A percentile compares a stretch with the other conserved stretches of the same genome.
phyloP scores from a whole-genome alignment of 2,888 invertebrate genomes.

The Lasioglossum vierecki region DNA sequence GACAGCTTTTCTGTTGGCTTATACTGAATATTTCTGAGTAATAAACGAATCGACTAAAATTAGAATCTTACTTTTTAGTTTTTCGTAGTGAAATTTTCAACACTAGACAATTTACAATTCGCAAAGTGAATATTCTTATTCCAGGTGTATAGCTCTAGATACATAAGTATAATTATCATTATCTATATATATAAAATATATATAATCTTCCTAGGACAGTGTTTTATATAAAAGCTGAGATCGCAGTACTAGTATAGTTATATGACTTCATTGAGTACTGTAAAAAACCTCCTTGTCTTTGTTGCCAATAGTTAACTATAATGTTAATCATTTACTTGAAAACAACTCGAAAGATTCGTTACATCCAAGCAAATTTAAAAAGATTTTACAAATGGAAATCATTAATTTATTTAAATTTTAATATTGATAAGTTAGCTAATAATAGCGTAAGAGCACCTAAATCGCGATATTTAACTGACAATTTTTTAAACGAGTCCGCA shows the following conservation, averaged over 20 bases:
- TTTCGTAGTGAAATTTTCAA: conserved; percentile 17
- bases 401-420: background rate
- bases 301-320: background rate
- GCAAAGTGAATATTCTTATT: conserved; percentile 17
- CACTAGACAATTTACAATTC: conserved; percentile 33
- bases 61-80: conserved; percentile 20
- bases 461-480: background rate
- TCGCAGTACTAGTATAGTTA: conserved; percentile 1
- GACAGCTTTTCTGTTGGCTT: background rate
- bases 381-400: background rate
- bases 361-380: background rate
- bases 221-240: conserved; percentile 13
- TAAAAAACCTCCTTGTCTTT: conserved; percentile 6
- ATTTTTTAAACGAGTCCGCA: conserved; percentile 16
- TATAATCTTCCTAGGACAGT: conserved; percentile 9
- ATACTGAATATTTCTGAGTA: conserved; percentile 2
- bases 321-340: background rate
- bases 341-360: background rate
- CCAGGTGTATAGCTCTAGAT: conserved; percentile 6
- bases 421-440: background rate
- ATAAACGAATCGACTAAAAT: conserved; percentile 30
- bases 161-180: conserved; percentile 1
- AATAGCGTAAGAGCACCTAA: conserved; percentile 1
- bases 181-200: conserved; percentile 1
- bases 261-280: background rate